Base-by-base conservation (phyloP, 1,140 invertebrate genomes). In the Zophobas atratus region DNA sequence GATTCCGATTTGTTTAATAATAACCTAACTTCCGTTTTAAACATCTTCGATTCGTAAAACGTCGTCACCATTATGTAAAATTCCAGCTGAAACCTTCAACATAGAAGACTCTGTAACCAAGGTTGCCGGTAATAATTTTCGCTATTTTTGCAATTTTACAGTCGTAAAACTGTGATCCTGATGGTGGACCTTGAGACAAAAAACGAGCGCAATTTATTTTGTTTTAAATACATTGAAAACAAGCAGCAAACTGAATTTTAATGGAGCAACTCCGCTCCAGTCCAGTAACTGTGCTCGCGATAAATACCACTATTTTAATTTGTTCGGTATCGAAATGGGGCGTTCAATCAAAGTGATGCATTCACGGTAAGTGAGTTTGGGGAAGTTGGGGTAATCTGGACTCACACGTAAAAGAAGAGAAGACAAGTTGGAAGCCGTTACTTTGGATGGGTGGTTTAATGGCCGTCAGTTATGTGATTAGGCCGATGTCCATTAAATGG, bases 161-260 rank as follows among this genome's bases (percentile, higher is more conserved):
- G 8, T 56, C 33, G 55, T 56, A 35, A 56, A 56, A 8, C 3
- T 8, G 43, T 34, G 33, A 56, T 56, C 55, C 55, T 56, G 55
- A 2, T 34, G 2, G 1, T 6, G 55, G 55, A 56, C 56, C 56
- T 60, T 60, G 56, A 38, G 56, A 60, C 56, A 60, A 2, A 39
- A 60, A 39, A 39, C 34, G 6, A 36, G 8, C 34, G 20, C 4
- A 46, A 46, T 46, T 46, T 20, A 20, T 20, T 20, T 20, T 20
- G 20, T 20, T 20, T 20, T 20, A 20, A 53, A 53, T 60, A 32
- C 6, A 38, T 36, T 32, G 5, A 20, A 60, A 39, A 39, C 33
- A 39, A 35, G 33, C 34, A 20, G 20, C 49, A 2, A 53, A 20
- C 49, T 53, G 49, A 6, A 53, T 53, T 20, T 53, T 53, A 53